Conservation (phyloP, 2,888 invertebrate genomes). For the Troides helena region DNA sequence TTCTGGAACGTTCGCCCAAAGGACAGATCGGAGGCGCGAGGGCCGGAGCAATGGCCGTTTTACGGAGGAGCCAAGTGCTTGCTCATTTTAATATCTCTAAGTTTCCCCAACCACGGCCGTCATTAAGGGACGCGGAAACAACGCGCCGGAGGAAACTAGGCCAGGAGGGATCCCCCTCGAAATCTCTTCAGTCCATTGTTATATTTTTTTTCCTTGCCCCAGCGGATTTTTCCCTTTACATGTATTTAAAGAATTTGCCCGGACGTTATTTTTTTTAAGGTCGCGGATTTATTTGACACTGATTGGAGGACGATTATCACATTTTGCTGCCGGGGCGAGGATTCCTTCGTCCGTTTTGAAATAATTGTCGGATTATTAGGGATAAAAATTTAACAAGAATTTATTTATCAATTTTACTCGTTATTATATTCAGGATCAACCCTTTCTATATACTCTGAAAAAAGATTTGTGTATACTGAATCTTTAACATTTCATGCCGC, state of each 20-base stretch:
- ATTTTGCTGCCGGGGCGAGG: constrained; percentile 22
- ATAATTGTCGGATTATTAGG: constrained; percentile 17
- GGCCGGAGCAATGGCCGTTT: constrained; percentile 68
- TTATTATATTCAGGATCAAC: neutral
- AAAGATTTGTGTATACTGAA: too few relatives aligned
- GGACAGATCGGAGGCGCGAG: constrained; percentile 58
- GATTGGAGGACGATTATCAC: constrained; percentile 31
- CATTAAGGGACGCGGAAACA: constrained; percentile 69
- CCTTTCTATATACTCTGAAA: too few relatives aligned
- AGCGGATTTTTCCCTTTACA: constrained; percentile 40
- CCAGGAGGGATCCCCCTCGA: constrained; percentile 61
- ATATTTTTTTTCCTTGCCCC: constrained; percentile 54
- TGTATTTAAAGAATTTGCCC: constrained; percentile 42
- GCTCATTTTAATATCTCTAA: constrained; percentile 79
- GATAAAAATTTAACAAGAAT: constrained; percentile 1
- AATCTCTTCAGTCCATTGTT: constrained; percentile 69
- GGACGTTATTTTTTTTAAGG: constrained; percentile 41
- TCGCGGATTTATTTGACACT: constrained; percentile 39
- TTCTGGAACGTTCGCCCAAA: constrained; percentile 42
- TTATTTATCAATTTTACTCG: neutral
- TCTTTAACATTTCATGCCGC: too few relatives aligned
- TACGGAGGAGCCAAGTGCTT: constrained; percentile 73
- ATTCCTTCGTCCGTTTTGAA: constrained; percentile 18
- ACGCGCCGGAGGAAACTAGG: constrained; percentile 64
- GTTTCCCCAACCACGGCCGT: constrained; percentile 61